These are phyloP conservation scores for Tauraco erythrolophus DNA, from an alignment of 2,113 vertebrate genomes.

Conservation along the genomic window DNA sequence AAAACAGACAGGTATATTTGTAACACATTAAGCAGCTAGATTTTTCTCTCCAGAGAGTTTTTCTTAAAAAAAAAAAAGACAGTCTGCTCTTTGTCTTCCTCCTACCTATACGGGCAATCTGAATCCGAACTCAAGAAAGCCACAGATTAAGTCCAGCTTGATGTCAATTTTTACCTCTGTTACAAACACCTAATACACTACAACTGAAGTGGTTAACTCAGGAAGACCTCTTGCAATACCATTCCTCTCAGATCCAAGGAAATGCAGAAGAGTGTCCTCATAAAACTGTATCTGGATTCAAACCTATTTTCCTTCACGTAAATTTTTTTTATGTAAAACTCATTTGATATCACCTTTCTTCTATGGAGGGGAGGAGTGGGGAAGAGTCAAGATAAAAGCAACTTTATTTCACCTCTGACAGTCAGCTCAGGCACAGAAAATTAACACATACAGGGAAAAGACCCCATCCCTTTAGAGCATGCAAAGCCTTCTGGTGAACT, in stretches of 20 bases:
- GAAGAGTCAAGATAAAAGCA: not conserved
- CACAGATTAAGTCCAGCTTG: not conserved
- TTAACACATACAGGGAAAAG: not conserved
- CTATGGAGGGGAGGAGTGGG: accelerated
- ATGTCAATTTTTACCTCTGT: not conserved
- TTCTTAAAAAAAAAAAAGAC: not conserved
- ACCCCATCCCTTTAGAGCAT: not conserved
- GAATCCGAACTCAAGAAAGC: not conserved
- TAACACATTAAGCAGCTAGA: not conserved
- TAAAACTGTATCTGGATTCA: not conserved
- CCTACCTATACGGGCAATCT: not conserved
- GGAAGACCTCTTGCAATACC: not conserved
- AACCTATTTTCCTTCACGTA: not conserved
- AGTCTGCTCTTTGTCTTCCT: not conserved
- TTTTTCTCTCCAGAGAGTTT: not conserved
- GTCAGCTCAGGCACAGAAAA: not conserved
- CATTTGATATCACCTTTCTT: not conserved
- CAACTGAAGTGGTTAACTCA: not conserved
- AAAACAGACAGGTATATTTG: not conserved
- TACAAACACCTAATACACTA: not conserved
- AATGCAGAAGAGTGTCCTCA: not conserved
- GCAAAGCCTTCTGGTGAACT: conserved; percentile 68
- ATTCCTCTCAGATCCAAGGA: not conserved
- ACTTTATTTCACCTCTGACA: not conserved
- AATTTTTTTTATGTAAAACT: not conserved